phyloP scores from a whole-genome alignment of 2,888 invertebrate species.

The Hemistola chrysoprasaria region DNA sequence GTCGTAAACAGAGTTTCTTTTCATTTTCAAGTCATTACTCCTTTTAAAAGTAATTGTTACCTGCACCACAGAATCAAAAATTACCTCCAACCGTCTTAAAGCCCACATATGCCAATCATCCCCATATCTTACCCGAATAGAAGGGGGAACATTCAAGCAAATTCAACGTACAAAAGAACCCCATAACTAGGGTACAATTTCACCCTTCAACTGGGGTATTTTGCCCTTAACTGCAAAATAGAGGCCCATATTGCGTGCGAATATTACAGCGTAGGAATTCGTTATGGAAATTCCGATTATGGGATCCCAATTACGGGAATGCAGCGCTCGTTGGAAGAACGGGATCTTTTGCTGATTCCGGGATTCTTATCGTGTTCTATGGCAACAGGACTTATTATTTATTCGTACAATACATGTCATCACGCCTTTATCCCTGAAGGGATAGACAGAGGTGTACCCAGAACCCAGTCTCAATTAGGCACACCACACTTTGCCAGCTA shows the following conservation, averaged over 20 bases:
- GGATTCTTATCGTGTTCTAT: no score
- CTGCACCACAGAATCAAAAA: not conserved
- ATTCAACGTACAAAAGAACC: slow-evolving; percentile 24
- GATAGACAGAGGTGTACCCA: no score
- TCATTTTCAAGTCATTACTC: no score
- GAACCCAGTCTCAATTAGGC: no score
- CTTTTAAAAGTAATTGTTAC: no score
- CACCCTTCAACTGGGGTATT: slow-evolving; percentile 6
- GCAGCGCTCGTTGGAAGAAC: slow-evolving; percentile 3
- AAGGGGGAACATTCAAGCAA: slow-evolving; percentile 11
- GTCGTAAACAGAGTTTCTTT: no score
- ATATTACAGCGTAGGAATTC: slow-evolving; percentile 26
- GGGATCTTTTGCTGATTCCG: not conserved
- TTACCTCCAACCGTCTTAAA: not conserved
- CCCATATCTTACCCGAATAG: not conserved
- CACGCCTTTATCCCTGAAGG: no score
- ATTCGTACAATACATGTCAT: no score
- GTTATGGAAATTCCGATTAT: slow-evolving; percentile 32
- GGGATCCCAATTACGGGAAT: slow-evolving; percentile 31
- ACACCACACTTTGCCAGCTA: no score
- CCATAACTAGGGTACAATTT: slow-evolving; percentile 11
- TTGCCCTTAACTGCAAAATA: slow-evolving; percentile 24
- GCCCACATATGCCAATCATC: not conserved
- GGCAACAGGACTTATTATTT: no score
- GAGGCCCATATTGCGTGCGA: slow-evolving; percentile 28